A percentile compares a stretch with the other conserved stretches of the same genome.
Conservation (phyloP, 2,888 invertebrate species). For the Lycocerus yunnanus region DNA sequence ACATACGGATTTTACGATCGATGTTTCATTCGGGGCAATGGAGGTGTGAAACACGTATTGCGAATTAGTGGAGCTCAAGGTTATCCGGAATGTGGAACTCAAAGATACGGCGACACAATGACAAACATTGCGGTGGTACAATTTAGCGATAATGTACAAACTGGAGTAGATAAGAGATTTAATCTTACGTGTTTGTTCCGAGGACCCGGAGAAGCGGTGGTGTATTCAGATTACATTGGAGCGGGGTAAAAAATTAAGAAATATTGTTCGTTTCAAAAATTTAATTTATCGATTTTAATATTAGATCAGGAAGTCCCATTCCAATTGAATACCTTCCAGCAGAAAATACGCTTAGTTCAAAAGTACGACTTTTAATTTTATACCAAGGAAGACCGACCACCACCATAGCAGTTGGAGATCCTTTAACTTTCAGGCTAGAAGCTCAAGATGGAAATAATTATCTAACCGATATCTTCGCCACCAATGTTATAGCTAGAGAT, state of each 20-base stretch:
- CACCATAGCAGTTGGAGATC: conserved; percentile 92
- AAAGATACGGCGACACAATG: conserved; percentile 85
- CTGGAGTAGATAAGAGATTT: conserved; percentile 86
- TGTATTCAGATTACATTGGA: conserved; percentile 90
- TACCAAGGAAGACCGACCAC: conserved; percentile 92
- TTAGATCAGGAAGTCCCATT: conserved; percentile 87
- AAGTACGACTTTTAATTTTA: conserved; percentile 81
- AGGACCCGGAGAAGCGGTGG: conserved; percentile 90
- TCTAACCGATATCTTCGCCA: conserved; percentile 88
- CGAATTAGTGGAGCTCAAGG: conserved; percentile 88
- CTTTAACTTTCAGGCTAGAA: conserved; percentile 85
- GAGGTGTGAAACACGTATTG: conserved; percentile 80
- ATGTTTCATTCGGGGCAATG: conserved; percentile 91
- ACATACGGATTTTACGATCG: conserved; percentile 89
- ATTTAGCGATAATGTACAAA: conserved; percentile 91
- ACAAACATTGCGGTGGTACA: conserved; percentile 94
- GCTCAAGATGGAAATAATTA: conserved; percentile 89
- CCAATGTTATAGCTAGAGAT: conserved; percentile 90
- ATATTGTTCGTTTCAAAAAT: background rate
- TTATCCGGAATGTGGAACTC: conserved; percentile 93
- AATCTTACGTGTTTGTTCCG: conserved; percentile 91
- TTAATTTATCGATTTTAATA: conserved; percentile 41
- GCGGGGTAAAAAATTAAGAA: conserved; percentile 64
- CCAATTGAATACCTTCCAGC: conserved; percentile 92
- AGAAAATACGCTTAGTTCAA: conserved; percentile 87